Conservation (phyloP, 2,113 vertebrate species). For the Anas platyrhynchos region DNA sequence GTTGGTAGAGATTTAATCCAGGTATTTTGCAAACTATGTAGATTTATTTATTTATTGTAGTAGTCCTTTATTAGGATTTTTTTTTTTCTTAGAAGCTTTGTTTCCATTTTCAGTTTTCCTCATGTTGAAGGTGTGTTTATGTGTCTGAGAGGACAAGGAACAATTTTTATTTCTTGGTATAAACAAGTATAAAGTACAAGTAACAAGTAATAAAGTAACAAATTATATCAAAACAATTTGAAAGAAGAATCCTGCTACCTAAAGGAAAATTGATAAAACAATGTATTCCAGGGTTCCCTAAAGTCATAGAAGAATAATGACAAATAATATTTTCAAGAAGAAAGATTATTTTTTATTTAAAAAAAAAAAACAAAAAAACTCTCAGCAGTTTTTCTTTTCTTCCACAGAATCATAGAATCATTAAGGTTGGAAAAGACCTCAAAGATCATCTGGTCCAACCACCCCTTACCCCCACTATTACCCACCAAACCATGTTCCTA, state of each 20-base stretch:
- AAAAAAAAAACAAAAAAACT: too few relatives aligned
- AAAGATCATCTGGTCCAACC: too few relatives aligned
- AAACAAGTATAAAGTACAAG: not conserved
- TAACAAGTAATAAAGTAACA: too few relatives aligned
- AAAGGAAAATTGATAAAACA: not conserved
- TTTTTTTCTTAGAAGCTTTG: not conserved
- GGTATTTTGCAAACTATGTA: rapidly evolving
- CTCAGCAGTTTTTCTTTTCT: not conserved
- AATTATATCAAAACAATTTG: not conserved
- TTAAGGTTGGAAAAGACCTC: too few relatives aligned
- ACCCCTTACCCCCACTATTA: too few relatives aligned
- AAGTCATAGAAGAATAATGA: not conserved
- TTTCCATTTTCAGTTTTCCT: not conserved
- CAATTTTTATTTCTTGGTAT: not conserved
- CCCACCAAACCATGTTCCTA: too few relatives aligned
- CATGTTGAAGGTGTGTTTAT: not conserved
- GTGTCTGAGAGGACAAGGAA: not conserved
- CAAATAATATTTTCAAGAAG: not conserved
- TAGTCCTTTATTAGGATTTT: not conserved
- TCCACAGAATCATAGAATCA: too few relatives aligned
- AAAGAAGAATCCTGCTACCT: not conserved
- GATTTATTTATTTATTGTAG: not conserved
- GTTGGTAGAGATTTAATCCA: not conserved
- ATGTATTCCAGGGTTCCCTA: not conserved
- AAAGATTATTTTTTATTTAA: not conserved